Evolutionary conservation across 2,113 vertebrate species (phyloP), one percentile per base, ranked within the genome.

Genomic region (Anarhynchus alexandrinus): DNA sequence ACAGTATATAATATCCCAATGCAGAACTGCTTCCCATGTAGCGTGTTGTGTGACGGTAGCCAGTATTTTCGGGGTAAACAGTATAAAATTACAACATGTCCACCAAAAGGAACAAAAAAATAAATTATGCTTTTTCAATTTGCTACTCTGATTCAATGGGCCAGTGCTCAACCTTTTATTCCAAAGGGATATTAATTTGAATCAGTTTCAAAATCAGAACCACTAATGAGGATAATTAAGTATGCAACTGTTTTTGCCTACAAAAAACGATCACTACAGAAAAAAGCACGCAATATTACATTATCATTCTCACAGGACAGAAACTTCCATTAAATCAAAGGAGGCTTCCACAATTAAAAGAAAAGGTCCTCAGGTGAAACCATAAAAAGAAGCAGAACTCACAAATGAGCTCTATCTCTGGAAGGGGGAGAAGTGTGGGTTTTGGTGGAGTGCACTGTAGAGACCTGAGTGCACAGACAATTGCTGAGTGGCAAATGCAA

Each of bases 191-290:
- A 77, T 79, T 95, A 5, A 6, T 70, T 43, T 61, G 79, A 97
- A 95, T 90, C 77, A 43, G 45, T 91, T 92, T 94, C 78, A 66
- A 91, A 95, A 96, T 91, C 96, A 96, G 89, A 97, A 59, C 42
- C 89, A 88, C 93, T 97, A 97, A 97, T 95, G 88, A 97, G 72
- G 74, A 94, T 96, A 97, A 97, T 97, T 97, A 97, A 97, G 80
- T 93, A 88, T 79, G 83, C 77, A 89, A 93, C 95, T 97, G 90
- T 79, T 95, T 97, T 95, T 94, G 66, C 65, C 76, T 85, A 82
- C 57, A 90, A 96, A 97, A 89, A 95, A 90, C 49, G 5, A 73
- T 45, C 43, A 47, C 76, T 51, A 65, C 3, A 42, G 20, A 25
- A 79, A 69, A 95, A 96, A 88, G 16, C 57, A 74, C 2, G 6